Percentiles rank a stretch among this genome's conserved stretches.
These are phyloP conservation scores for Tetraodon nigroviridis DNA, from an alignment of 2,113 vertebrate genomes.

Conservation along the genomic window DNA sequence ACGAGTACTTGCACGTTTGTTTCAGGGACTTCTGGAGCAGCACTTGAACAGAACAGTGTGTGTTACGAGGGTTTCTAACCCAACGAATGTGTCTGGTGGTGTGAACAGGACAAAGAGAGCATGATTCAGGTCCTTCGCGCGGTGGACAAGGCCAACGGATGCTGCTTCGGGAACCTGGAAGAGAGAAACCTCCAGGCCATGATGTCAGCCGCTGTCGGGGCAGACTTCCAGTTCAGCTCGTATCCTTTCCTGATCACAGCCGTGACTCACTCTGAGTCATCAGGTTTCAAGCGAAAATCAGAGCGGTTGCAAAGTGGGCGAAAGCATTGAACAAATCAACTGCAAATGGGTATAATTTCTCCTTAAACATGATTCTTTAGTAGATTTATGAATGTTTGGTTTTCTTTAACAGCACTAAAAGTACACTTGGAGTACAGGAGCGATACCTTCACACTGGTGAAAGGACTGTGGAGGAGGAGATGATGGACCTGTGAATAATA, in stretches of 20 bases:
- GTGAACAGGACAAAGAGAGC: slow-evolving; percentile 86
- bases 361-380: background rate
- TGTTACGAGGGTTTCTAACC: background rate
- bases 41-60: background rate
- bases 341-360: background rate
- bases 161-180: slow-evolving; percentile 87
- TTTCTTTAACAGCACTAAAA: slow-evolving; percentile 77
- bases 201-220: slow-evolving; percentile 93
- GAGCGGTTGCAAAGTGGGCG: slow-evolving; percentile 11
- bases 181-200: slow-evolving; percentile 86
- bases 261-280: slow-evolving; percentile 62
- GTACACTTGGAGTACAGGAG: slow-evolving; percentile 89
- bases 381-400: slow-evolving; percentile 3
- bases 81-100: slow-evolving; percentile 9
- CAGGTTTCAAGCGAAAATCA: slow-evolving; percentile 29
- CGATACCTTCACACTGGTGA: slow-evolving; percentile 78
- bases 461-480: slow-evolving; percentile 82
- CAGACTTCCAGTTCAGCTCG: slow-evolving; percentile 91
- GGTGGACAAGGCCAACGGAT: slow-evolving; percentile 96
- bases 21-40: background rate
- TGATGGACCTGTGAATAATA: slow-evolving; percentile 76
- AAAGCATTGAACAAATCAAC: background rate
- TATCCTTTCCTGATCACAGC: slow-evolving; percentile 81
- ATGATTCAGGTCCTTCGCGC: slow-evolving; percentile 84
- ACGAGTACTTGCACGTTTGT: background rate